Evolutionary conservation across 2,888 invertebrate genomes (phyloP).

Genomic region (Nematopogon swammerdamellus): DNA sequence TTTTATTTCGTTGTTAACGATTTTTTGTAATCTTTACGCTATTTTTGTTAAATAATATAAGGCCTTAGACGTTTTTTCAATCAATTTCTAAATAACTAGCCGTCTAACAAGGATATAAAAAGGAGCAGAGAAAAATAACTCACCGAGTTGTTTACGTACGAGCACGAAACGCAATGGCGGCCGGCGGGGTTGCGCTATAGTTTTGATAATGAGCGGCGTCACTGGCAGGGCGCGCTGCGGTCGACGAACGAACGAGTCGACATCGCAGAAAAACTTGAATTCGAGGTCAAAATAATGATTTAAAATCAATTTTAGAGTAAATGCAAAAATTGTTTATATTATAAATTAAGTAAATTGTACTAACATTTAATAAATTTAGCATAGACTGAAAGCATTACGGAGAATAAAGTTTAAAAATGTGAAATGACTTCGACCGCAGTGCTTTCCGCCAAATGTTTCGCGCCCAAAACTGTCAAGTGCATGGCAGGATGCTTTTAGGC

Average conservation of each 20-base stretch:
- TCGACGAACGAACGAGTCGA: neutral
- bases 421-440: no score
- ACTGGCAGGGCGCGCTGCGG: neutral
- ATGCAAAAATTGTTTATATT: no score
- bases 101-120: neutral
- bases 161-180: neutral
- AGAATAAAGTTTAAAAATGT: no score
- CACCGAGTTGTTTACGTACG: neutral
- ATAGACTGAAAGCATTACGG: no score
- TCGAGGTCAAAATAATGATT: neutral
- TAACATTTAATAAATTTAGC: no score
- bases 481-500: no score
- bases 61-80: neutral
- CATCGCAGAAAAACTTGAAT: neutral
- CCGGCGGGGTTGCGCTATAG: neutral
- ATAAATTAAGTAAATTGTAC: no score
- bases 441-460: neutral
- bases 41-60: neutral
- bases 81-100: neutral
- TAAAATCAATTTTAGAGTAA: no score
- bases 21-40: neutral
- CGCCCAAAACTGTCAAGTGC: neutral
- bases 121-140: neutral
- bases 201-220: neutral
- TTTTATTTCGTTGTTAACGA: neutral